Percentiles rank a stretch among this genome's conserved stretches.
These are phyloP conservation scores for Onychomys torridus DNA, from an alignment of 2,797 vertebrate species.

Conservation along the genomic window DNA sequence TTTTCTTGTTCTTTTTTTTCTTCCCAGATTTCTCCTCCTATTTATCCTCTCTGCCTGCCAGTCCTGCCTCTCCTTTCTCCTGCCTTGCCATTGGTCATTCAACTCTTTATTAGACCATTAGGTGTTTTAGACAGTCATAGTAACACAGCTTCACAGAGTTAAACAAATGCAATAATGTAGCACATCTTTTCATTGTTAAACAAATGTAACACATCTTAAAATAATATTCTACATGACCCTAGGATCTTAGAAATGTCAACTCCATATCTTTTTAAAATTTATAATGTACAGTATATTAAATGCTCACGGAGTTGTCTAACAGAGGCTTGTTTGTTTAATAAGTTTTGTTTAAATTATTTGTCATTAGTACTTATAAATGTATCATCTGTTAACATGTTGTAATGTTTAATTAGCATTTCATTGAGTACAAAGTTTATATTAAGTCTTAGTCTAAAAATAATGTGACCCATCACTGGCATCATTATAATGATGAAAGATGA, in stretches of 20 bases:
- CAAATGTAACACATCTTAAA: too few relatives aligned
- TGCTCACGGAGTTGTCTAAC: background rate
- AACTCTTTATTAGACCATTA: too few relatives aligned
- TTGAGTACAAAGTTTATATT: background rate
- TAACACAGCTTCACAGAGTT: too few relatives aligned
- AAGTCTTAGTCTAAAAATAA: background rate
- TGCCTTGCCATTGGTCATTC: too few relatives aligned
- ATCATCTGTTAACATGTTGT: background rate
- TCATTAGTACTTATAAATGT: background rate
- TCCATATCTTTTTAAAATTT: background rate
- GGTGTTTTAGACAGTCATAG: too few relatives aligned
- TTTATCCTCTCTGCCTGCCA: too few relatives aligned
- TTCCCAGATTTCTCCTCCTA: too few relatives aligned
- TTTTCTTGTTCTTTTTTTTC: too few relatives aligned
- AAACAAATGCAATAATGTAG: too few relatives aligned
- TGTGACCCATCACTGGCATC: background rate
- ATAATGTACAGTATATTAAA: background rate
- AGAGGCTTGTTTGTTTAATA: background rate
- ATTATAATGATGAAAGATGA: slow-evolving; percentile 1
- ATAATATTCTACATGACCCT: background rate
- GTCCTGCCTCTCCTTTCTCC: too few relatives aligned
- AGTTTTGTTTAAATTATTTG: slow-evolving; percentile 21
- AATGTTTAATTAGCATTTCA: background rate
- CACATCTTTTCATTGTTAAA: too few relatives aligned
- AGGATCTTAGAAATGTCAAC: slow-evolving; percentile 1